Base-by-base conservation (phyloP, 2,113 vertebrate genomes). In the Brachypodius melanocephalos region DNA sequence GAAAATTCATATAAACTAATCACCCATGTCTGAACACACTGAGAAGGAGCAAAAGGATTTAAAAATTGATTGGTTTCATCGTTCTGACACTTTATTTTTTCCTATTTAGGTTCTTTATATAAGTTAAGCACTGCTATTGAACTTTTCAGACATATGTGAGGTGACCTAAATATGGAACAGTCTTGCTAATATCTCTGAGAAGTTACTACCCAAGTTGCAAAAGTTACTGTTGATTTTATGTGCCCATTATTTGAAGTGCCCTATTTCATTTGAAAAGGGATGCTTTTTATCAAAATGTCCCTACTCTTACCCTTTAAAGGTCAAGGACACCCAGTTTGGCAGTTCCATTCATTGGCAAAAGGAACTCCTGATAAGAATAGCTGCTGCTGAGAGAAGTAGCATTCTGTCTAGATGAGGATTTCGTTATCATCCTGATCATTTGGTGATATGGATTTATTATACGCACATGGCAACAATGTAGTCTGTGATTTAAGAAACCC, bases 401-500 rank as follows among this genome's bases (percentile, higher is more conserved):
- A 72, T 40, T 16, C 40, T 82, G 12, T 32, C 73, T 49, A 34
- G 54, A 43, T 29, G 17, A 62, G 22, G 14, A 28, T 93, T 94
- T 73, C 25, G 26, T 45, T 51, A 57, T 49, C 26, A 77, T 28
- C 9, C 42, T 67, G 25, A 55, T 34, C 5, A 49, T 76, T 68
- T 72, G 61, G 59, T n/a, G 13, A 49, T 17, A 34, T 29, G 19
- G 26, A 21, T 84, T 67, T 85, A 78, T 45, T 43, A 28, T 36
- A 48, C 52, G 36, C 38, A 82, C 10, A 17, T 49, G 67, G 55
- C 29, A 91, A 77, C 36, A 59, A 79, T 34, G 57, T 36, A 95
- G 82, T 69, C 84, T 93, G 82, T 88, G 46, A 78, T 96, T 95
- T 95, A 97, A 91, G 88, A 93, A 96, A 95, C 78, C 45, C 87